Percentiles rank a stretch among this genome's conserved stretches.
These are phyloP conservation scores for Steromphala cineraria DNA, from an alignment of 2,888 invertebrate genomes.

Conservation along the genomic window DNA sequence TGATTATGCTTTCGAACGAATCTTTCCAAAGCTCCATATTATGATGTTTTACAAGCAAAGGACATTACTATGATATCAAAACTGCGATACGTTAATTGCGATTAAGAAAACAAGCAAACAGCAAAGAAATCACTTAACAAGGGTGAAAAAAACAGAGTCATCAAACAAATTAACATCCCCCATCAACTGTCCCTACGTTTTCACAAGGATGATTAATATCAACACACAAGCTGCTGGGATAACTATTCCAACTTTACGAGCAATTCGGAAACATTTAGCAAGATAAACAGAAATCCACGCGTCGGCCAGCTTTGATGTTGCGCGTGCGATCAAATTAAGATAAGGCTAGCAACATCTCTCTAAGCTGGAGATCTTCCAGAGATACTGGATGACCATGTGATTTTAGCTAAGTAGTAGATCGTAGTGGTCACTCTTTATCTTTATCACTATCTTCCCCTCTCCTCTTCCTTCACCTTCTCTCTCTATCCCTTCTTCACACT, in stretches of 20 bases:
- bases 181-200: no score
- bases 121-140: no score
- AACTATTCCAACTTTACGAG: neutral
- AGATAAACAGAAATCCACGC: neutral
- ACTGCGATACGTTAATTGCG: neutral
- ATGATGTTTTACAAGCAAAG: neutral
- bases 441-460: neutral
- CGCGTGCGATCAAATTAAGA: constrained; percentile 5
- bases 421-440: no score
- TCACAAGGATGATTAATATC: no score
- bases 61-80: neutral
- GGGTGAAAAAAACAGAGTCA: no score
- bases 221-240: no score
- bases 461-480: neutral
- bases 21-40: no score
- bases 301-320: neutral
- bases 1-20: no score
- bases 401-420: no score
- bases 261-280: neutral
- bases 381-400: neutral
- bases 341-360: neutral
- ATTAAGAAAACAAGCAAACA: neutral
- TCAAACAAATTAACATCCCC: no score
- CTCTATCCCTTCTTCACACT: neutral
- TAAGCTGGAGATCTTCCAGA: neutral